Percentiles rank a stretch among this genome's conserved stretches.
These are phyloP conservation scores for Micrasema longulum DNA, from an alignment of 1,140 invertebrate genomes.

Conservation along the genomic window DNA sequence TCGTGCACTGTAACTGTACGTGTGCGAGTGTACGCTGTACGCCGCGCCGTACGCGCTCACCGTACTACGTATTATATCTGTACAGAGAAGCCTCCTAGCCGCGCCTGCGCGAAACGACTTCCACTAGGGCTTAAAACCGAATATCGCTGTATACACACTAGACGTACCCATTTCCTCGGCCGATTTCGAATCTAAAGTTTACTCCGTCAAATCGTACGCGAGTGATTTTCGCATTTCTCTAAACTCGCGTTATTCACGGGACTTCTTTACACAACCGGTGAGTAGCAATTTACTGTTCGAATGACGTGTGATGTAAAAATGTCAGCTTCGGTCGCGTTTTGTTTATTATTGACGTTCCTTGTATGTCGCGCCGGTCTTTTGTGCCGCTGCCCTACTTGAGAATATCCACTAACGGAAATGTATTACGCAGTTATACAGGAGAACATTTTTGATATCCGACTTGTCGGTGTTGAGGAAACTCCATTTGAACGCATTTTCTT, in stretches of 20 bases:
- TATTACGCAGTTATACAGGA: constrained; percentile 23
- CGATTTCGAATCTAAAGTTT: constrained; percentile 14
- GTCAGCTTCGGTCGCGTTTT: constrained; percentile 2
- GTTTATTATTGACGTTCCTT: constrained; percentile 19
- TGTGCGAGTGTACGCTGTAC: no score
- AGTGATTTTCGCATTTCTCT: constrained; percentile 6
- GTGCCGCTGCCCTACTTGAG: constrained; percentile 4
- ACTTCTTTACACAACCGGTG: constrained; percentile 6
- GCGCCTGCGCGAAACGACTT: constrained; percentile 6
- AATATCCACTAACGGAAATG: not conserved
- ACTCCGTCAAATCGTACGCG: not conserved
- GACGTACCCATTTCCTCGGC: constrained; percentile 4
- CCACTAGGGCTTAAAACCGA: not conserved
- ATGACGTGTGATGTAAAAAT: not conserved
- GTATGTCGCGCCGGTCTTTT: constrained; percentile 5
- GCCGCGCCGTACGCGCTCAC: no score
- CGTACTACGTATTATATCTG: no score
- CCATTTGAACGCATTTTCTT: not conserved
- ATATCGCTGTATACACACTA: constrained; percentile 2
- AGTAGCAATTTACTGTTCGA: not conserved
- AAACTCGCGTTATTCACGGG: not conserved
- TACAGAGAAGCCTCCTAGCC: constrained; percentile 1
- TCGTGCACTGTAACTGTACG: constrained; percentile 2
- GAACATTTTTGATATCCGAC: not conserved
- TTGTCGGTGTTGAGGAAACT: not conserved